Conservation (phyloP, 2,113 vertebrate genomes). For the Marmota monax region DNA sequence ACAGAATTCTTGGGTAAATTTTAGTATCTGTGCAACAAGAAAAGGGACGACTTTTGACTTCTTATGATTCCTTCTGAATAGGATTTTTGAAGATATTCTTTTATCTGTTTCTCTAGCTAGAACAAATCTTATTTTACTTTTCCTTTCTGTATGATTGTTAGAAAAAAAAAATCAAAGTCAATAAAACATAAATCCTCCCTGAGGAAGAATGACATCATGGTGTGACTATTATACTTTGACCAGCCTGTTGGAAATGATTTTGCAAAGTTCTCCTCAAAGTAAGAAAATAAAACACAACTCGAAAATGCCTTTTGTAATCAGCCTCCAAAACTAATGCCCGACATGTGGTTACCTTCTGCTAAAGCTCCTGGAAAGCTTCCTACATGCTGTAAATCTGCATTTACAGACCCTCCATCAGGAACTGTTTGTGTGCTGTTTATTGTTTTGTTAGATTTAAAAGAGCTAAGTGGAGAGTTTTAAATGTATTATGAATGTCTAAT, state of each 20-base stretch:
- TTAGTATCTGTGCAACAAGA: constrained; percentile 32
- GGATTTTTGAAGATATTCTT: constrained; percentile 19
- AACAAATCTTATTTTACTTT: constrained; percentile 8
- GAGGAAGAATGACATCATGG: not conserved
- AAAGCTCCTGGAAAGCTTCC: not conserved
- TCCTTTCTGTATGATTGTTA: not conserved
- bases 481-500: not conserved
- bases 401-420: constrained; percentile 5
- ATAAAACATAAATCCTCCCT: not conserved
- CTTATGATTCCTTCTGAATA: constrained; percentile 10
- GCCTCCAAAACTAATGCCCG: not conserved
- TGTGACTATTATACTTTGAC: no score
- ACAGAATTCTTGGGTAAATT: not conserved
- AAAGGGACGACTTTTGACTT: not conserved
- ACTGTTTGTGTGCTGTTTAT: not conserved
- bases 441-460: constrained; percentile 33
- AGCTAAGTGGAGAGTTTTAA: not conserved
- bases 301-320: constrained; percentile 56
- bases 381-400: not conserved
- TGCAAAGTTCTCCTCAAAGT: not conserved
- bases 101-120: not conserved
- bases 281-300: constrained; percentile 27
- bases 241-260: not conserved
- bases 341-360: not conserved
- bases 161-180: not conserved